A percentile compares a stretch with the other conserved stretches of the same genome.
Evolutionary conservation across 1,140 invertebrate species (phyloP).

Genomic region (Atta texana): DNA sequence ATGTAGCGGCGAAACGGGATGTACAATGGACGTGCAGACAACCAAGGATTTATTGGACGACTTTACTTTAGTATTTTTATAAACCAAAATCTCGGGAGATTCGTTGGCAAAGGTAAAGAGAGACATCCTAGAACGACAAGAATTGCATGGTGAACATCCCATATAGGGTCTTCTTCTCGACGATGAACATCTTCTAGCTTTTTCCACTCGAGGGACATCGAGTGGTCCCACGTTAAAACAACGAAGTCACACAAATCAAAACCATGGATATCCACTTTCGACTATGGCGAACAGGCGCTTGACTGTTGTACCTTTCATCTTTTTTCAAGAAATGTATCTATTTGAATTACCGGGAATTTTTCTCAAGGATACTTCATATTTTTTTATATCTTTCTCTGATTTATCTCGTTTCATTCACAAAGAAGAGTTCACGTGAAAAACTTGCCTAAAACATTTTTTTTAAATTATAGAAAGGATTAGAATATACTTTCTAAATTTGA

Average conservation of each 20-base stretch:
- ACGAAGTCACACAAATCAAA: conserved; percentile 65
- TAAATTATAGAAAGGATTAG: not conserved
- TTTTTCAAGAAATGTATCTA: conserved; percentile 10
- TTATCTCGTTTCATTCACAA: not conserved
- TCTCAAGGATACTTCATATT: not conserved
- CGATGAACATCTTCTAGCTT: conserved; percentile 24
- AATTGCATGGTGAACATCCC: conserved; percentile 12
- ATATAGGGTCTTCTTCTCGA: conserved; percentile 16
- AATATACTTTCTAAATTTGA: too few relatives aligned
- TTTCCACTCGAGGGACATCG: conserved; percentile 58
- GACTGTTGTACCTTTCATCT: conserved; percentile 28
- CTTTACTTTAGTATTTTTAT: conserved; percentile 35
- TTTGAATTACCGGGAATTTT: conserved; percentile 1
- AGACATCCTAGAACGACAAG: not conserved
- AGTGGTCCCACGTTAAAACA: conserved; percentile 56
- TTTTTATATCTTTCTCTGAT: not conserved
- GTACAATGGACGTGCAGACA: conserved; percentile 26
- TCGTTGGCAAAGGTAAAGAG: not conserved
- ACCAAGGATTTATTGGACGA: conserved; percentile 32
- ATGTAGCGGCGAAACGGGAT: not conserved
- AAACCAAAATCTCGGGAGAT: conserved; percentile 43
- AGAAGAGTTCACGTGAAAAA: not conserved
- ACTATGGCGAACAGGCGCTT: not conserved
- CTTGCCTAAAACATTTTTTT: not conserved
- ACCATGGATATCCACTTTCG: conserved; percentile 49